Conservation (phyloP, 2,797 vertebrate genomes). For the Anguilla obscura region DNA sequence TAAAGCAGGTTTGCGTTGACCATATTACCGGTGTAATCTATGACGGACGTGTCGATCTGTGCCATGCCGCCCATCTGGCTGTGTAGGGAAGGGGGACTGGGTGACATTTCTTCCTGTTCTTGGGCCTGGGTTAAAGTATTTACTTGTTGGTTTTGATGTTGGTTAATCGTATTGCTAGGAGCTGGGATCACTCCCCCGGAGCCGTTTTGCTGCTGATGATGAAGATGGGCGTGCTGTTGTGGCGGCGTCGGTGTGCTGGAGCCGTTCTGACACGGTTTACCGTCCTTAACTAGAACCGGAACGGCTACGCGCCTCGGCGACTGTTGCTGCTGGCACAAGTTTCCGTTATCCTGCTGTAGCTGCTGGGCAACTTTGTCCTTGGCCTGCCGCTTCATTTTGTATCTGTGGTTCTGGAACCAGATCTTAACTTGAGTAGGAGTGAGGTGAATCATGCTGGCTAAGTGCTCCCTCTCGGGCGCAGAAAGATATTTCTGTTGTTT, state of each 20-base stretch:
- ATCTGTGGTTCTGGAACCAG: conserved; percentile 96
- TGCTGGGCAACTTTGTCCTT: conserved; percentile 85
- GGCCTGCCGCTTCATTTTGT: conserved; percentile 92
- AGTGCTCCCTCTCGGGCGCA: conserved; percentile 89
- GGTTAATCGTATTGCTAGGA: conserved; percentile 51
- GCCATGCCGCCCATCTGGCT: conserved; percentile 72
- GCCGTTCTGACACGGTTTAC: conserved; percentile 77
- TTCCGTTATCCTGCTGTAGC: conserved; percentile 65
- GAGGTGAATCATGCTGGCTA: conserved; percentile 88
- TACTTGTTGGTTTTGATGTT: conserved; percentile 63
- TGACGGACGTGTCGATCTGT: conserved; percentile 79
- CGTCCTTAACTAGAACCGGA: conserved; percentile 81
- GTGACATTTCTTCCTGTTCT: conserved; percentile 80
- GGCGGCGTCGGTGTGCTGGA: conserved; percentile 62
- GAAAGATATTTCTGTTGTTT: conserved; percentile 91
- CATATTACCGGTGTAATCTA: conserved; percentile 83
- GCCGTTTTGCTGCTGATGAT: conserved; percentile 49
- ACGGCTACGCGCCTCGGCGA: conserved; percentile 76
- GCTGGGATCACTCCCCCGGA: conserved; percentile 50
- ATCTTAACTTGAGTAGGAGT: conserved; percentile 96
- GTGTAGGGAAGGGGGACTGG: conserved; percentile 81
- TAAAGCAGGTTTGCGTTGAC: conserved; percentile 86
- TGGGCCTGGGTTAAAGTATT: conserved; percentile 65
- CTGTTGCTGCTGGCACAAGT: conserved; percentile 57
- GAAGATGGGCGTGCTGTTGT: conserved; percentile 49